Percentiles rank a stretch among this genome's conserved stretches.
phyloP scores from a whole-genome alignment of 2,888 invertebrate species.

The Nephrotoma appendiculata region DNA sequence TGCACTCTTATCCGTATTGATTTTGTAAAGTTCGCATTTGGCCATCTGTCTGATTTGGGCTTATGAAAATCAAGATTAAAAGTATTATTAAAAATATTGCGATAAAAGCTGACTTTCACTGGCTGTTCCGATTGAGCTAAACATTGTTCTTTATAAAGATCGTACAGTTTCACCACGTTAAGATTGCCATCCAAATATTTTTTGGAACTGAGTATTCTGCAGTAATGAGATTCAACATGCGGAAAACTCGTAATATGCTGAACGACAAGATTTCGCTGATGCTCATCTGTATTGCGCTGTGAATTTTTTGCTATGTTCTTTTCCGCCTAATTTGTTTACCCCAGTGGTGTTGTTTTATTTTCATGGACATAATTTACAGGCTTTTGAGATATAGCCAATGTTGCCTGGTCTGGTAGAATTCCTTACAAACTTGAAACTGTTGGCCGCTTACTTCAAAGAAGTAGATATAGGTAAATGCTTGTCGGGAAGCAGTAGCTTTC shows the following conservation, averaged over 20 bases:
- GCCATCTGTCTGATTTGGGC: no score
- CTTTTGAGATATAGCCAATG: no score
- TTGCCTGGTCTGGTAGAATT: not conserved
- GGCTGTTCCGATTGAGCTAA: not conserved
- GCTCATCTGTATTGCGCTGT: no score
- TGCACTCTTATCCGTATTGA: not conserved
- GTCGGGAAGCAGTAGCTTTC: not conserved
- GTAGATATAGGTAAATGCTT: not conserved
- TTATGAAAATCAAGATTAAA: not conserved
- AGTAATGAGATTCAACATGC: no score
- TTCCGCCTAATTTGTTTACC: no score
- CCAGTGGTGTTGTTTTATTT: no score
- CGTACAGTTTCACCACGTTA: not conserved
- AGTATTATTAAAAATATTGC: not conserved
- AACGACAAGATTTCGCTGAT: not conserved
- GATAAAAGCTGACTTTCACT: not conserved
- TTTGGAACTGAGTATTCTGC: not conserved
- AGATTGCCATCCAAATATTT: not conserved
- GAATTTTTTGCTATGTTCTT: no score
- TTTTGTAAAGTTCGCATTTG: no score
- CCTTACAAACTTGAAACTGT: not conserved
- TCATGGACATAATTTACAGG: no score
- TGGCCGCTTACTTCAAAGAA: not conserved
- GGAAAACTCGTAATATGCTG: no score
- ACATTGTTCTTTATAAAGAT: not conserved